phyloP scores from a whole-genome alignment of 2,113 vertebrate species.

The Gnathonemus longibarbis region DNA sequence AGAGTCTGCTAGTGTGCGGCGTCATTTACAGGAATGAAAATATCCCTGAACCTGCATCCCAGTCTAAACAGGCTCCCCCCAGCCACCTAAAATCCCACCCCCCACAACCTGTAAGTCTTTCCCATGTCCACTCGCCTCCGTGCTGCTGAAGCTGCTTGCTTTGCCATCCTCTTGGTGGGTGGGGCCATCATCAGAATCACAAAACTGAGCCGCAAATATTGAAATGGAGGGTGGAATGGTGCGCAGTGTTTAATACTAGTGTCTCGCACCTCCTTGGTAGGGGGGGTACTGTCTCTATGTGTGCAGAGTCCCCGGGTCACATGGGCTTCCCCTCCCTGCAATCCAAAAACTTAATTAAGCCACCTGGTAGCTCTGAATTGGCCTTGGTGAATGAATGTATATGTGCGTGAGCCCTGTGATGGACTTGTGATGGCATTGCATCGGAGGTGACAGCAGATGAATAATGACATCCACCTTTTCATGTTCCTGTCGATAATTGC shows the following conservation, averaged over 20 bases:
- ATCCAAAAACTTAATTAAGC: not conserved
- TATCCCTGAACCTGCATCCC: slow-evolving; percentile 11
- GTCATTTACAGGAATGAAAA: not conserved
- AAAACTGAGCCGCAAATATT: not conserved
- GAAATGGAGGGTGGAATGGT: not conserved
- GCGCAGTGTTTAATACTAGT: not conserved
- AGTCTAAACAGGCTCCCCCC: not conserved
- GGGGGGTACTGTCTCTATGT: not conserved
- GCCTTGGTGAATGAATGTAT: not conserved
- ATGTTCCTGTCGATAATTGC: not conserved
- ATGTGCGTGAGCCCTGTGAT: not conserved
- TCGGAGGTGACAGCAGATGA: not conserved
- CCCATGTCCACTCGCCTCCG: not conserved
- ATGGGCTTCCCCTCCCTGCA: not conserved
- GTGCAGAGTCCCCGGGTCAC: not conserved
- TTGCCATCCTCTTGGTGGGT: not conserved
- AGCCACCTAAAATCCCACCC: not conserved
- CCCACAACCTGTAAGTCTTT: not conserved
- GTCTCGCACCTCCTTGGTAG: not conserved
- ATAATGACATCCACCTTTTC: not conserved
- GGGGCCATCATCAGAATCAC: not conserved
- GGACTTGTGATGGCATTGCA: not conserved
- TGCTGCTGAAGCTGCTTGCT: not conserved
- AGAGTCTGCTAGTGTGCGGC: not conserved
- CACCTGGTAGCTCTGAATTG: not conserved